These are phyloP conservation scores for Drosophila takahashii DNA, from an alignment of 1,140 invertebrate genomes.

Conservation along the genomic window DNA sequence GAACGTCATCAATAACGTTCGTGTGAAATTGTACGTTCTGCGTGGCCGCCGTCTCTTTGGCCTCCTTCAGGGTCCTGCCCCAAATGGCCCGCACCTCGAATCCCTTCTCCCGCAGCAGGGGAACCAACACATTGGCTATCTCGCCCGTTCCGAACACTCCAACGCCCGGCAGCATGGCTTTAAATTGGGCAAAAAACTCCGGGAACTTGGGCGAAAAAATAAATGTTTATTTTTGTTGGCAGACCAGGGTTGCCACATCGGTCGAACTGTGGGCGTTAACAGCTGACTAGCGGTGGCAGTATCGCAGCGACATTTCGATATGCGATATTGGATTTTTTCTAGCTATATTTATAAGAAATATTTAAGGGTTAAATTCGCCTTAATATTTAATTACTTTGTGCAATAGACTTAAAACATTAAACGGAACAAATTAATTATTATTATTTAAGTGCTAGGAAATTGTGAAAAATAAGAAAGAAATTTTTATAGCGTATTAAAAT, in stretches of 20 bases:
- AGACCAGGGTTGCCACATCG: constrained; percentile 7
- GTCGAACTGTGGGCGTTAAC: constrained; percentile 2
- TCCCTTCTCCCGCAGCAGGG: constrained; percentile 94
- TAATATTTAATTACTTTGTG: too few relatives aligned
- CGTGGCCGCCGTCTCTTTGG: constrained; percentile 91
- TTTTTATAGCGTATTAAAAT: too few relatives aligned
- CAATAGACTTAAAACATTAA: too few relatives aligned
- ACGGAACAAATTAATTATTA: too few relatives aligned
- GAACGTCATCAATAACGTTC: constrained; percentile 96
- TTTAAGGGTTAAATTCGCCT: not conserved
- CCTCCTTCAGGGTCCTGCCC: constrained; percentile 93
- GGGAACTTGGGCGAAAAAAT: not conserved
- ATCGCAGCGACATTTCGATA: not conserved
- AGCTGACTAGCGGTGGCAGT: not conserved
- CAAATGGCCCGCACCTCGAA: constrained; percentile 96
- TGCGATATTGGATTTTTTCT: not conserved
- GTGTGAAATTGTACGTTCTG: constrained; percentile 96
- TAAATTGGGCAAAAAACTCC: not conserved
- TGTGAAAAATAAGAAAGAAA: too few relatives aligned
- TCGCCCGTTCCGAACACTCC: constrained; percentile 97
- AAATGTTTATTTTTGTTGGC: constrained; percentile 7
- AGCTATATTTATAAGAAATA: not conserved
- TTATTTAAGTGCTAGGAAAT: too few relatives aligned
- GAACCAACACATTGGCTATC: constrained; percentile 95
- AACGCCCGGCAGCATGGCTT: constrained; percentile 90